Conservation (phyloP, 2,797 vertebrate genomes). For the Chelidonichthys spinosus region DNA sequence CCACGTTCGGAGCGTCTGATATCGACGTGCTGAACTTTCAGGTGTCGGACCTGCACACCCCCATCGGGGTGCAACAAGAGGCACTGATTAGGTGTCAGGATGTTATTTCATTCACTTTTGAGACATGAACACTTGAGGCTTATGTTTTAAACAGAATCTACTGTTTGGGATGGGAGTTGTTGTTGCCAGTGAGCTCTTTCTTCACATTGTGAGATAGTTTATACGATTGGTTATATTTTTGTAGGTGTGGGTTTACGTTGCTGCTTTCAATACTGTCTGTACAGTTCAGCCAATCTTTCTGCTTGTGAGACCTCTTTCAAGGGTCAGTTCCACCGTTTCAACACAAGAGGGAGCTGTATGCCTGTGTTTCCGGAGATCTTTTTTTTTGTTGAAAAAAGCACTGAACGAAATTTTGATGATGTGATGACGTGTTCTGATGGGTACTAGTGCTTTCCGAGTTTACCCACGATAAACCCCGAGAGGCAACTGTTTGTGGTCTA, state of each 20-base stretch:
- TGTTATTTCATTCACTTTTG: conserved; percentile 85
- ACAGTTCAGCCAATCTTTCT: background rate
- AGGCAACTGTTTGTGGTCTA: background rate
- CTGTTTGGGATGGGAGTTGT: conserved; percentile 4
- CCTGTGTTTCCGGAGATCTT: conserved; percentile 3
- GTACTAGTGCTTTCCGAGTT: background rate
- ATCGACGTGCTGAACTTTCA: conserved; percentile 92
- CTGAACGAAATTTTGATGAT: background rate
- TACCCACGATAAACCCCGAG: background rate
- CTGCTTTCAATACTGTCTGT: background rate
- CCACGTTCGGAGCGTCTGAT: conserved; percentile 87
- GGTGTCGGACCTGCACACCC: conserved; percentile 90
- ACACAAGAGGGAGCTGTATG: conserved; percentile 67
- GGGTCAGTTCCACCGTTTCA: background rate
- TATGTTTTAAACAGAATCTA: background rate
- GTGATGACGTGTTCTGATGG: background rate
- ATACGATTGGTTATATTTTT: background rate
- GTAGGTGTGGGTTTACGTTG: background rate
- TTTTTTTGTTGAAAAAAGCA: background rate
- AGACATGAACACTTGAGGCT: conserved; percentile 62
- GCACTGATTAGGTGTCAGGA: conserved; percentile 89
- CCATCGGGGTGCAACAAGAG: conserved; percentile 90
- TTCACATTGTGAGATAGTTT: conserved; percentile 1
- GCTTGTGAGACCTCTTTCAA: background rate
- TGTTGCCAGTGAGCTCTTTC: background rate